Conservation (phyloP, 1,140 invertebrate genomes). For the Bombus terrestris region DNA sequence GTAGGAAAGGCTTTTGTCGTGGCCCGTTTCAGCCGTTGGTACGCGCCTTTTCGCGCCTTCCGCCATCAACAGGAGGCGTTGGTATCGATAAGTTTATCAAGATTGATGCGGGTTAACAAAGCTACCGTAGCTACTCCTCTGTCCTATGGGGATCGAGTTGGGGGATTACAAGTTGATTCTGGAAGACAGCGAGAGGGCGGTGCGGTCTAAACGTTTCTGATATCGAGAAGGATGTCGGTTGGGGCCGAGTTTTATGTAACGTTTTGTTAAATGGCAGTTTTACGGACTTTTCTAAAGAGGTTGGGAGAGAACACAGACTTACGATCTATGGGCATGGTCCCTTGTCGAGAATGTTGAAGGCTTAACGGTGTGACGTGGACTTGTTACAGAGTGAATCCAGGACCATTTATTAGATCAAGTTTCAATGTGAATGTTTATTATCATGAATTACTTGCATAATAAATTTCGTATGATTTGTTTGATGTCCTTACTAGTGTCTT, state of each 20-base stretch:
- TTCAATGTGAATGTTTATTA: not conserved
- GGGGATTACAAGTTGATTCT: constrained; percentile 1
- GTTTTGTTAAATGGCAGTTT: not conserved
- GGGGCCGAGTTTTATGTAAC: not conserved
- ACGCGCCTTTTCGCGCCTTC: constrained; percentile 2
- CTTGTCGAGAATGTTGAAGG: not conserved
- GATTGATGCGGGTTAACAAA: not conserved
- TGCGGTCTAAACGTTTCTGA: not conserved
- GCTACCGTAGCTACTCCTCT: not conserved
- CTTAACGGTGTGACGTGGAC: not conserved
- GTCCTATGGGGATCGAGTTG: not conserved
- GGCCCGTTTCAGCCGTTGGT: not conserved
- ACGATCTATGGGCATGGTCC: too few relatives aligned
- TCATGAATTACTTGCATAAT: not conserved
- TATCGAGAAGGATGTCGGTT: not conserved
- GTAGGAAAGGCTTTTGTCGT: not conserved
- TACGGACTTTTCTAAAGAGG: not conserved
- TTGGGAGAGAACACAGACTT: too few relatives aligned
- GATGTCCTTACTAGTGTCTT: not conserved
- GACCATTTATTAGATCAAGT: too few relatives aligned
- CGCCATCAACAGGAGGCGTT: not conserved
- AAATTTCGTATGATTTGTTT: not conserved
- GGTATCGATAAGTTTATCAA: constrained; percentile 18
- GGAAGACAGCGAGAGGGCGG: not conserved
- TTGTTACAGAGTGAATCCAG: too few relatives aligned